Evolutionary conservation across 2,888 invertebrate species (phyloP).

Genomic region (Eurytoma adleriae): DNA sequence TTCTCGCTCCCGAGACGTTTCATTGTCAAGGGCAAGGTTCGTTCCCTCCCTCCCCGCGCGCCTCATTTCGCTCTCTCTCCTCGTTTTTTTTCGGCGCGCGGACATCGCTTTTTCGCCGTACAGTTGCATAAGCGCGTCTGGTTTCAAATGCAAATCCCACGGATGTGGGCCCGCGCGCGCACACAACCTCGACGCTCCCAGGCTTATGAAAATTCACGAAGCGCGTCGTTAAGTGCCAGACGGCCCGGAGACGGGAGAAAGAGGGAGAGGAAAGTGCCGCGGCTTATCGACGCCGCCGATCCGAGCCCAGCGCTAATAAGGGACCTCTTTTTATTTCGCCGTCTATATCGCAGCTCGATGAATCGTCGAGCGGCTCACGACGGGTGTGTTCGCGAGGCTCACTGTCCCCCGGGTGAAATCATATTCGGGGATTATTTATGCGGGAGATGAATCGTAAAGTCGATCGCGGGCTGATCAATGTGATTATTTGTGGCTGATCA

Average conservation of each 20-base stretch:
- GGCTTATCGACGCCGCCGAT: slow-evolving; percentile 5
- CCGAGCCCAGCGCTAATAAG: slow-evolving; percentile 6
- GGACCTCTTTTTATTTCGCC: background rate
- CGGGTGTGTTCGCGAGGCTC: too few species aligned
- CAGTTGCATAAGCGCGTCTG: background rate
- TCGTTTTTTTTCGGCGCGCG: background rate
- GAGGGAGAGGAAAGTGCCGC: background rate
- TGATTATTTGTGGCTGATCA: too few species aligned
- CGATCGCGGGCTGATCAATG: too few species aligned
- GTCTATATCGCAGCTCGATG: too few species aligned
- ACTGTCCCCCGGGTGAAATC: too few species aligned
- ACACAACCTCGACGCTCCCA: slow-evolving; percentile 8
- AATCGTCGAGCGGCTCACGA: too few species aligned
- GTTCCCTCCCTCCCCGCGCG: background rate
- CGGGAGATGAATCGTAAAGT: too few species aligned
- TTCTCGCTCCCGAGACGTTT: background rate
- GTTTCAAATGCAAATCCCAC: background rate
- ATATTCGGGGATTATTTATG: too few species aligned
- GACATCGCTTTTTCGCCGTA: background rate
- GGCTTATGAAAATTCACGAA: slow-evolving; percentile 52
- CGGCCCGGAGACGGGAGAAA: background rate
- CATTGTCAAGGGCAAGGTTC: slow-evolving; percentile 35
- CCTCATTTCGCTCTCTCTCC: background rate
- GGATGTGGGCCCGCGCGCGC: background rate
- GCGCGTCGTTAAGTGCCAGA: slow-evolving; percentile 16